A percentile compares a stretch with the other conserved stretches of the same genome.
phyloP scores from a whole-genome alignment of 2,113 vertebrate genomes.

The Hippocampus barbouri region DNA sequence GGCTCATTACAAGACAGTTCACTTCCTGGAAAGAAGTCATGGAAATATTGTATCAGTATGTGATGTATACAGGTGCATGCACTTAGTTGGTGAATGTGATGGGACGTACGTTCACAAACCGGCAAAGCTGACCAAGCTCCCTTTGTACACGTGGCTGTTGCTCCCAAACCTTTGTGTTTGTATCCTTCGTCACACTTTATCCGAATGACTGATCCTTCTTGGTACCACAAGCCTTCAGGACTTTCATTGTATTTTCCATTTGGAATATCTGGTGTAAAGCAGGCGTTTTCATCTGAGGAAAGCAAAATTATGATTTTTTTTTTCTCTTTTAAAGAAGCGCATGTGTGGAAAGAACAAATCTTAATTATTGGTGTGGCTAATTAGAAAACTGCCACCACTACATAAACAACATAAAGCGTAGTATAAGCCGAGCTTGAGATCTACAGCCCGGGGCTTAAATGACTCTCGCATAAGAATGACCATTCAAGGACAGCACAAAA shows the following conservation, averaged over 20 bases:
- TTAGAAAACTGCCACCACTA: too few species aligned
- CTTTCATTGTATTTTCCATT: neutral
- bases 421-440: too few species aligned
- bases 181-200: neutral
- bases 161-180: neutral
- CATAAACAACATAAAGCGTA: too few species aligned
- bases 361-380: neutral
- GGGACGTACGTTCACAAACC: neutral
- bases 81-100: neutral
- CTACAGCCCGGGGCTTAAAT: too few species aligned
- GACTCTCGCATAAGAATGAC: too few species aligned
- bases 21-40: neutral
- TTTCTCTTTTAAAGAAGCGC: neutral
- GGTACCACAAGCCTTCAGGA: conserved; percentile 1
- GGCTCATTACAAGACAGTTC: neutral
- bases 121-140: neutral
- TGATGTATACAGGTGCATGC: too few species aligned
- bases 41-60: neutral
- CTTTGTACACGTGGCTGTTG: neutral
- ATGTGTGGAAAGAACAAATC: neutral
- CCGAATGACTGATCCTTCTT: neutral
- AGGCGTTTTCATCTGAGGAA: neutral
- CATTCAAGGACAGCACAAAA: too few species aligned
- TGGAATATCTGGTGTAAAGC: neutral
- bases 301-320: too few species aligned